Base-by-base conservation (phyloP, 2,113 vertebrate genomes). In the Thunnus maccoyii region DNA sequence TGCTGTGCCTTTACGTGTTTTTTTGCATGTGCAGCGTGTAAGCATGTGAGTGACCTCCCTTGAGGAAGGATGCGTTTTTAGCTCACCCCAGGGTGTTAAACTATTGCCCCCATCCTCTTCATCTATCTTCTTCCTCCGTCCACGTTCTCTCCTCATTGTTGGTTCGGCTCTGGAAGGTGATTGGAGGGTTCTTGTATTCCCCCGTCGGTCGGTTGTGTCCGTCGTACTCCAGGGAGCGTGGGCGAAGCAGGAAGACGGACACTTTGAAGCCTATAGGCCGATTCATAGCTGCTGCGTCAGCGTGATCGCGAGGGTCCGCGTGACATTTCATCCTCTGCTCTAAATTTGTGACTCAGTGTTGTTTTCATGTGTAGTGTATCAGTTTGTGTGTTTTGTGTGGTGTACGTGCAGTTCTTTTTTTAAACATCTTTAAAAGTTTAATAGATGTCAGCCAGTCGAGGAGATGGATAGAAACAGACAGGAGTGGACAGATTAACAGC, bases 111-210 rank as follows among this genome's bases (percentile, higher is more conserved):
- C 16, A 0, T 15, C 36, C 22, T 9, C 36, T 41, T 6, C 7
- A 41, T 9, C 36, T 41, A 9, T 41, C 36, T 9, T 17, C 8
- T 48, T 17, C 60, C n/a, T 58, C 3, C 17, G 22, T 56, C 72
- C 63, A 46, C 32, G 1, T 41, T 55, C 20, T 55, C 44, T 72
- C 54, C 30, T 51, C 0, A 67, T 47, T 72, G 55, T 58, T 73
- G 51, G 5, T 75, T 64, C 55, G 13, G 55, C 36, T 72, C 50
- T 73, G n/a, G 62, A 63, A 70, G 67, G 64, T 66, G 76, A 86
- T 66, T 71, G 51, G 46, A 78, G 14, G 61, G 18, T n/a, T 50
- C 20, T 14, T 44, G 68, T 57, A n/a, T 18, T 80, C 79, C 75
- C 75, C 84, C 61, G 27, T 15, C 60, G 81, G 58, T 27, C 22